Evolutionary conservation across 2,797 vertebrate species (phyloP).

Genomic region (Apogon hyalosoma): DNA sequence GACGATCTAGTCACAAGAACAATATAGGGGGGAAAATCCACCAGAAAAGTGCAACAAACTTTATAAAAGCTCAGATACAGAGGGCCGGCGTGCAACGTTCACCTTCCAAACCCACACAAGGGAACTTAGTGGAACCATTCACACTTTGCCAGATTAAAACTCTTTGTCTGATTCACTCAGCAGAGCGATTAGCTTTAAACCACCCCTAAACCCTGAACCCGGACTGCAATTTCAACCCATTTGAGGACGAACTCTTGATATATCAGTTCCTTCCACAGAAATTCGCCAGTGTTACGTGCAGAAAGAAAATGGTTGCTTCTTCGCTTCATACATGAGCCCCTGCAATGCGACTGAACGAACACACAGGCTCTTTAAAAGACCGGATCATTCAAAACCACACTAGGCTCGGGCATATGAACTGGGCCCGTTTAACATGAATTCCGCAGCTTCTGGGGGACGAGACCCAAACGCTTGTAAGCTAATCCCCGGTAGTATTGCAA

Average conservation of each 20-base stretch:
- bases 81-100: conserved; percentile 2
- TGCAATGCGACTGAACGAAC: conserved; percentile 84
- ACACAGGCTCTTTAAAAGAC: conserved; percentile 44
- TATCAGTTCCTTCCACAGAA: conserved; percentile 37
- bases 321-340: conserved; percentile 80
- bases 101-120: conserved; percentile 38
- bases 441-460: conserved; percentile 17
- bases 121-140: conserved; percentile 23
- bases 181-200: background rate
- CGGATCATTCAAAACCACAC: conserved; percentile 24
- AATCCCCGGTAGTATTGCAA: conserved; percentile 40
- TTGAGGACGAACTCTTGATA: conserved; percentile 1
- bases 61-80: conserved; percentile 26
- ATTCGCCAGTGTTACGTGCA: conserved; percentile 64
- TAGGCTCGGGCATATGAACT: conserved; percentile 13
- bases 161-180: conserved; percentile 25
- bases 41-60: conserved; percentile 48
- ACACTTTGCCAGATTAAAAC: conserved; percentile 35
- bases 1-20: conserved; percentile 25
- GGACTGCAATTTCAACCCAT: background rate
- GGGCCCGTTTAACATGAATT: conserved; percentile 10
- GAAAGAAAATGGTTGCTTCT: conserved; percentile 84
- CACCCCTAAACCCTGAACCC: background rate
- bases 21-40: background rate
- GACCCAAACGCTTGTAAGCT: conserved; percentile 44